phyloP scores from a whole-genome alignment of 2,888 invertebrate species.

The Parnassius glacialis region DNA sequence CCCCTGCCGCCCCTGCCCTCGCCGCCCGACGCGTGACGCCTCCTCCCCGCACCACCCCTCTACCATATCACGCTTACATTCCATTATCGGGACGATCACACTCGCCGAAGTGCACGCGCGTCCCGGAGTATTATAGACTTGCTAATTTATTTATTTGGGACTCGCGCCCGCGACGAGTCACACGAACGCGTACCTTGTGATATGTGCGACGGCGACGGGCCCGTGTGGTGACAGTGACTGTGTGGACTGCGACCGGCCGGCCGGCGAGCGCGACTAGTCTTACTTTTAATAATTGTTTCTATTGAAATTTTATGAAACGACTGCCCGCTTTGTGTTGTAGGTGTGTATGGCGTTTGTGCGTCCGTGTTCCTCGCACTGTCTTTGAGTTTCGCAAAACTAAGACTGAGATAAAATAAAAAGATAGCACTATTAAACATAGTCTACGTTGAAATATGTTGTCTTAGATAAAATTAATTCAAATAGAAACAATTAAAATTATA shows the following conservation, averaged over 20 bases:
- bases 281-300: conserved; percentile 57
- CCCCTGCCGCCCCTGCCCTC: conserved; percentile 48
- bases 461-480: conserved; percentile 79
- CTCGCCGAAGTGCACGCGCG: conserved; percentile 59
- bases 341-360: conserved; percentile 51
- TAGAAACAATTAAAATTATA: conserved; percentile 75
- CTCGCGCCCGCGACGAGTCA: conserved; percentile 38
- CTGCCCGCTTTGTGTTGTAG: conserved; percentile 51
- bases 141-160: conserved; percentile 76
- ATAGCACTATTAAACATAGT: conserved; percentile 69
- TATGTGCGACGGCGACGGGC: conserved; percentile 47
- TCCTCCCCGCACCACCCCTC: conserved; percentile 41
- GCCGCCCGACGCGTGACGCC: conserved; percentile 53
- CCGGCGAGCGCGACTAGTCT: conserved; percentile 51
- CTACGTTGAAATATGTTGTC: conserved; percentile 76
- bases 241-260: conserved; percentile 29
- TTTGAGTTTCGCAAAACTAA: conserved; percentile 77
- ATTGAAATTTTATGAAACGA: conserved; percentile 50
- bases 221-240: conserved; percentile 40
- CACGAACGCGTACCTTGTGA: conserved; percentile 45
- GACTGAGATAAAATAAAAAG: conserved; percentile 78
- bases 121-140: conserved; percentile 75
- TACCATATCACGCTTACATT: conserved; percentile 77
- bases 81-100: conserved; percentile 73
- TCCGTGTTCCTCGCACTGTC: conserved; percentile 69